These are phyloP conservation scores for Prunella fulvescens DNA, from an alignment of 2,113 vertebrate genomes.

Conservation along the genomic window DNA sequence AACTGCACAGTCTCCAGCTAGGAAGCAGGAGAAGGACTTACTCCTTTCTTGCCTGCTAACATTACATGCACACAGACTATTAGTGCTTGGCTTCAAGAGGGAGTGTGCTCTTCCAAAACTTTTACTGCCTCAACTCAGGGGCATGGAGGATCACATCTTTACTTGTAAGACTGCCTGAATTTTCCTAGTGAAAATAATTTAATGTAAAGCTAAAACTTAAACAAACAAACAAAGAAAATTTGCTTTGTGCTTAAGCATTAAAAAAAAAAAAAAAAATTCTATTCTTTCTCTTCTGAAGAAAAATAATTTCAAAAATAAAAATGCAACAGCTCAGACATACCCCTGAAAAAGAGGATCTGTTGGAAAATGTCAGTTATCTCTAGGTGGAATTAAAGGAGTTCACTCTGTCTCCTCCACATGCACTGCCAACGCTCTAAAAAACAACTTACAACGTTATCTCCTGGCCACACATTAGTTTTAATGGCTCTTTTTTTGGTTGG, in stretches of 20 bases:
- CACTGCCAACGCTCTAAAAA: neutral
- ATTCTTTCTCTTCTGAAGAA: neutral
- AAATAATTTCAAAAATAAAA: neutral
- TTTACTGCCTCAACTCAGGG: neutral
- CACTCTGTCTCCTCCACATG: neutral
- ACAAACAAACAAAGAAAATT: neutral
- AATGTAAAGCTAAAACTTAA: neutral
- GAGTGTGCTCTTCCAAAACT: neutral
- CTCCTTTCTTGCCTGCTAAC: neutral
- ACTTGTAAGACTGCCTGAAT: neutral
- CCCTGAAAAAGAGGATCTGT: neutral
- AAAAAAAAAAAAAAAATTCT: neutral
- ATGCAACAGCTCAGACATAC: neutral
- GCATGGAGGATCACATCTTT: neutral
- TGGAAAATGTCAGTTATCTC: neutral
- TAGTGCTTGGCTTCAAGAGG: neutral
- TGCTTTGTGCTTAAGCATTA: neutral
- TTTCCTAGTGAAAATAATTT: neutral
- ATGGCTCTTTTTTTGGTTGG: neutral
- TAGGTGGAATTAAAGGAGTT: neutral
- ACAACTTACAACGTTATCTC: neutral
- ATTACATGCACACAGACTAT: neutral
- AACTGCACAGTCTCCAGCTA: neutral
- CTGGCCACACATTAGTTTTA: neutral
- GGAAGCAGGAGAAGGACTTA: neutral